Evolutionary conservation across 2,888 invertebrate genomes (phyloP).

Genomic region (Hermaeophaga mercurialis): DNA sequence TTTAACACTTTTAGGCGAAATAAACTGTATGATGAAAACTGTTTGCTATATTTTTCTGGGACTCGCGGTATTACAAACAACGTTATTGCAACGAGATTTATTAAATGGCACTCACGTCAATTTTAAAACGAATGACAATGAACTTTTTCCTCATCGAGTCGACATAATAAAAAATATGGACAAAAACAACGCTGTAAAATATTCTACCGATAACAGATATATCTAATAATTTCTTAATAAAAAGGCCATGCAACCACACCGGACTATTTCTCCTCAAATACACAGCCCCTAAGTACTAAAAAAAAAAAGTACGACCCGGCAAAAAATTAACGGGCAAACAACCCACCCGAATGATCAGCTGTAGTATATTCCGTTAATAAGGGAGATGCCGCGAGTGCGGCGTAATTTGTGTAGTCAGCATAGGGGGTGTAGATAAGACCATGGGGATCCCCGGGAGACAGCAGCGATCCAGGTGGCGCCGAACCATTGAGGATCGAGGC

Average conservation of each 20-base stretch:
- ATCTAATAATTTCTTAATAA: background rate
- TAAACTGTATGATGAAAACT: too few relatives aligned
- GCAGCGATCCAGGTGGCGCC: constrained; percentile 62
- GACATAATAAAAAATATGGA: background rate
- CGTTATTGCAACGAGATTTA: background rate
- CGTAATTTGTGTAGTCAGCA: constrained; percentile 89
- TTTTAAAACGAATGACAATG: background rate
- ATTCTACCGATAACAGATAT: constrained; percentile 3
- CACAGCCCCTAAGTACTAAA: constrained; percentile 32
- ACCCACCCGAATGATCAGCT: constrained; percentile 96
- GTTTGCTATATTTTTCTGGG: too few relatives aligned
- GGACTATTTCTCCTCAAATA: background rate
- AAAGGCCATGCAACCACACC: constrained; percentile 1
- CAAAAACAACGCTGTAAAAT: constrained; percentile 1
- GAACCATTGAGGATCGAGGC: constrained; percentile 70
- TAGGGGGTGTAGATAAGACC: constrained; percentile 88
- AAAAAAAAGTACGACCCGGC: constrained; percentile 27
- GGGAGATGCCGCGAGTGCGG: constrained; percentile 79
- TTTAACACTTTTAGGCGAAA: too few relatives aligned
- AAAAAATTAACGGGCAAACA: constrained; percentile 75
- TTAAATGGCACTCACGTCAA: background rate
- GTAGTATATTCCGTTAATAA: constrained; percentile 81
- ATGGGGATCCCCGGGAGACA: constrained; percentile 63
- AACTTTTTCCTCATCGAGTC: constrained; percentile 3
- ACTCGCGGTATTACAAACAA: too few relatives aligned